These are phyloP conservation scores for Hydrolagus affinis DNA, from an alignment of 2,113 vertebrate genomes.

Conservation along the genomic window DNA sequence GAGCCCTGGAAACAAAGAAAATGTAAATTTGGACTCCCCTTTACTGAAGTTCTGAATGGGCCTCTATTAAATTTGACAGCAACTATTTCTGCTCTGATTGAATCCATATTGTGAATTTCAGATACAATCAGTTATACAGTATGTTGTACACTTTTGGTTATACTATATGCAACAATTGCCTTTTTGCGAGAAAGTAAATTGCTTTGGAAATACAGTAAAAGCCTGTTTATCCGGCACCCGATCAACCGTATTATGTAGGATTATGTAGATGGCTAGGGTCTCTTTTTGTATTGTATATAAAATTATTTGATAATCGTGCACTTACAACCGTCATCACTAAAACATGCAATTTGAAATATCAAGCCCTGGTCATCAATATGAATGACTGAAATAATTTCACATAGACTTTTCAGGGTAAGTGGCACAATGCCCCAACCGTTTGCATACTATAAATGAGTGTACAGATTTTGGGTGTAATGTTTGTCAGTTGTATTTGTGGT, in stretches of 20 bases:
- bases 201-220: background rate
- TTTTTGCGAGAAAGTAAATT: background rate
- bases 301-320: too few relatives aligned
- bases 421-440: too few relatives aligned
- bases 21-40: constrained; percentile 48
- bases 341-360: too few relatives aligned
- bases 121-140: background rate
- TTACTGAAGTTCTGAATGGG: constrained; percentile 56
- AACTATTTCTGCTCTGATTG: background rate
- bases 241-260: too few relatives aligned
- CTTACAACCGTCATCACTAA: too few relatives aligned
- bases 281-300: too few relatives aligned
- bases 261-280: too few relatives aligned
- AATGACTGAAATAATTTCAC: background rate
- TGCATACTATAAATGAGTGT: too few relatives aligned
- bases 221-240: too few relatives aligned
- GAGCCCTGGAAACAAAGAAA: constrained; percentile 62
- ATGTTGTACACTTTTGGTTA: background rate
- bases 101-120: background rate
- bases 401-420: background rate
- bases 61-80: background rate
- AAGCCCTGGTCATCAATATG: background rate
- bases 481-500: background rate
- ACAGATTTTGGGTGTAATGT: background rate
- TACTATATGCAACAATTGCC: background rate